phyloP scores from a whole-genome alignment of 2,797 vertebrate genomes.

The Uromys caudimaculatus region DNA sequence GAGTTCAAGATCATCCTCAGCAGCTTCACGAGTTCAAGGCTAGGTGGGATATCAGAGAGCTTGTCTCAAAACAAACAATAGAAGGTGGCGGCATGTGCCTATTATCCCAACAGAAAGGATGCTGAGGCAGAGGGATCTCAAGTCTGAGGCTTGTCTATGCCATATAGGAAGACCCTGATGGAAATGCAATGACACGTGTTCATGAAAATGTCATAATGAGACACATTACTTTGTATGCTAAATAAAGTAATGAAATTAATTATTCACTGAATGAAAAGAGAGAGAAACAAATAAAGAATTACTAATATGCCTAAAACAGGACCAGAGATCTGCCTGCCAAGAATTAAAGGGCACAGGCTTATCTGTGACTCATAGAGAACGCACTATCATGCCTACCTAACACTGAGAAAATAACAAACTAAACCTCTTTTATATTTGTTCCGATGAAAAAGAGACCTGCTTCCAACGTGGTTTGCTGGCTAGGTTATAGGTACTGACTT shows the following conservation, averaged over 20 bases:
- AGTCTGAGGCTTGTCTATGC: neutral
- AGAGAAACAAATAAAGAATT: neutral
- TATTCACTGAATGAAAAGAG: slow-evolving; percentile 24
- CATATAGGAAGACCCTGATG: neutral
- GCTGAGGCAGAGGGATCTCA: neutral
- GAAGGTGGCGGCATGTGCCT: neutral
- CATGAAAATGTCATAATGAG: neutral
- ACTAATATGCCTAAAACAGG: slow-evolving; percentile 38
- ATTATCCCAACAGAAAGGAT: too few relatives aligned
- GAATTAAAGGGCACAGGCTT: slow-evolving; percentile 11
- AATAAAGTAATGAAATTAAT: neutral
- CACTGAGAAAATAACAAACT: slow-evolving; percentile 13
- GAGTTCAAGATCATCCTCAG: neutral
- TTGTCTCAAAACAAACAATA: neutral
- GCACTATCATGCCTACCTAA: neutral
- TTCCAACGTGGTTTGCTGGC: neutral
- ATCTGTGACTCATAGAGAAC: slow-evolving; percentile 41
- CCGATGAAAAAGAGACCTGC: neutral
- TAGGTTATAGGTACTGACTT: neutral
- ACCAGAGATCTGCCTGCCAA: slow-evolving; percentile 4
- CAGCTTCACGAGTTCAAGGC: neutral
- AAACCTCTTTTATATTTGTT: slow-evolving; percentile 26
- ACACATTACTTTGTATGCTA: neutral
- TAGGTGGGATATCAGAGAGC: neutral
- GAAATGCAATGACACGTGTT: neutral